phyloP scores from a whole-genome alignment of 2,888 invertebrate genomes.

The Pristionchus entomophagus region DNA sequence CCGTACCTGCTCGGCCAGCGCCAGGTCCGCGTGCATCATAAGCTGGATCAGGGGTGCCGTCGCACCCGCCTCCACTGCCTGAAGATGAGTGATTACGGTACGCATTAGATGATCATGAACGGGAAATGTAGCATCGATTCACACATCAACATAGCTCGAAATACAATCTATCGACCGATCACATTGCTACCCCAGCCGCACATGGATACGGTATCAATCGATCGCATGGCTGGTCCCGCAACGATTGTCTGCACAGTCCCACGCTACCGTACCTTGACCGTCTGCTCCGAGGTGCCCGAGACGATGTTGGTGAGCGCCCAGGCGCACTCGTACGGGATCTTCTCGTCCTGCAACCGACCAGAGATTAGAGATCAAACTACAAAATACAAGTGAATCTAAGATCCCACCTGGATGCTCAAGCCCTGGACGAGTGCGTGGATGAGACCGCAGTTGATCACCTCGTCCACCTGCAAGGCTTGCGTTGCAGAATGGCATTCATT shows the following conservation, averaged over 20 bases:
- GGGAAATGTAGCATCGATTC: too few species aligned
- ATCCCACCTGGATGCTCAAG: slow-evolving; percentile 77
- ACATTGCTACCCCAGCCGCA: neutral
- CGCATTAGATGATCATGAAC: too few species aligned
- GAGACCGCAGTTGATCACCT: slow-evolving; percentile 88
- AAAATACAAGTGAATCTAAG: neutral
- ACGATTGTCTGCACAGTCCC: slow-evolving; percentile 83
- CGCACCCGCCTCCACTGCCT: slow-evolving; percentile 83
- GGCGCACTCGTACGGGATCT: slow-evolving; percentile 89
- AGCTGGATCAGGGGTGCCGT: slow-evolving; percentile 87
- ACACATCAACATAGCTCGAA: neutral
- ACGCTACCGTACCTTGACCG: slow-evolving; percentile 79
- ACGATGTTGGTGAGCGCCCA: slow-evolving; percentile 94
- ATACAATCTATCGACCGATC: neutral
- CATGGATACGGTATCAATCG: neutral
- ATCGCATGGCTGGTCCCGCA: too few species aligned
- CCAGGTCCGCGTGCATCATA: slow-evolving; percentile 82
- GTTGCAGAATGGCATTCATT: too few species aligned
- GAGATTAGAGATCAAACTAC: neutral
- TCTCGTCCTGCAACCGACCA: slow-evolving; percentile 68
- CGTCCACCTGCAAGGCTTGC: slow-evolving; percentile 83
- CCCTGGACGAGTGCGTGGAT: slow-evolving; percentile 88
- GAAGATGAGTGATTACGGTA: neutral
- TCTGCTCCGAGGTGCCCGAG: slow-evolving; percentile 92
- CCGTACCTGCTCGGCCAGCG: slow-evolving; percentile 90